These are phyloP conservation scores for Epinephelus cyanopodus DNA, from an alignment of 2,113 vertebrate species.

Conservation along the genomic window DNA sequence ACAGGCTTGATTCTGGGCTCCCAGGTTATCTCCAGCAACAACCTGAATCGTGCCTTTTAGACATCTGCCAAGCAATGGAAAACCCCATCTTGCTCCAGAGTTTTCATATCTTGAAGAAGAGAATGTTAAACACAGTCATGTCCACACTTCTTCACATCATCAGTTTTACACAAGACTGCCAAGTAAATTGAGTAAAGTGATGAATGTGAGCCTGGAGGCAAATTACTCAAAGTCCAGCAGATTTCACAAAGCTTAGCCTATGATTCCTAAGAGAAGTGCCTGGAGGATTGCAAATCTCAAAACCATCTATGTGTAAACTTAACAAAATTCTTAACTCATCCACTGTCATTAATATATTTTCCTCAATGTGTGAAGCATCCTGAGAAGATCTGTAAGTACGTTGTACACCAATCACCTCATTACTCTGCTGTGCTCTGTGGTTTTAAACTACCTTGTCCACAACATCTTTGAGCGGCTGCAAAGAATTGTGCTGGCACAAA, in stretches of 20 bases:
- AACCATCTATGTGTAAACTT: too few species aligned
- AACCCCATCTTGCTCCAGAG: slow-evolving; percentile 20
- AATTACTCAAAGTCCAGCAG: slow-evolving; percentile 42
- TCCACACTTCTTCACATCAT: slow-evolving; percentile 20
- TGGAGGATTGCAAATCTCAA: slow-evolving; percentile 12
- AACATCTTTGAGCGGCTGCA: too few species aligned
- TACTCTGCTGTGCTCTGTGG: too few species aligned
- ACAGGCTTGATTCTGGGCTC: slow-evolving; percentile 14
- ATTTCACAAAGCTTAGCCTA: slow-evolving; percentile 25
- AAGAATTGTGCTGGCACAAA: too few species aligned
- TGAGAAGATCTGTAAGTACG: too few species aligned
- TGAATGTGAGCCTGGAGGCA: slow-evolving; percentile 31
- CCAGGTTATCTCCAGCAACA: slow-evolving; percentile 11
- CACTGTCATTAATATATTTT: too few species aligned
- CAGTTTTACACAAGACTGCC: slow-evolving; percentile 35
- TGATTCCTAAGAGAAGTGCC: slow-evolving; percentile 46
- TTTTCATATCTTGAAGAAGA: slow-evolving; percentile 25
- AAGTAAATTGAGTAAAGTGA: slow-evolving; percentile 34
- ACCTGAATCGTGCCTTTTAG: slow-evolving; percentile 39
- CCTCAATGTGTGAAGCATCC: too few species aligned
- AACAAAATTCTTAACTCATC: too few species aligned
- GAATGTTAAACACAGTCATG: slow-evolving; percentile 5
- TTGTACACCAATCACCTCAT: too few species aligned
- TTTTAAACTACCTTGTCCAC: too few species aligned
- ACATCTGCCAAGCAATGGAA: slow-evolving; percentile 32